A percentile compares a stretch with the other conserved stretches of the same genome.
These are phyloP conservation scores for Nymphalis urticae DNA, from an alignment of 2,888 invertebrate genomes.

Conservation along the genomic window DNA sequence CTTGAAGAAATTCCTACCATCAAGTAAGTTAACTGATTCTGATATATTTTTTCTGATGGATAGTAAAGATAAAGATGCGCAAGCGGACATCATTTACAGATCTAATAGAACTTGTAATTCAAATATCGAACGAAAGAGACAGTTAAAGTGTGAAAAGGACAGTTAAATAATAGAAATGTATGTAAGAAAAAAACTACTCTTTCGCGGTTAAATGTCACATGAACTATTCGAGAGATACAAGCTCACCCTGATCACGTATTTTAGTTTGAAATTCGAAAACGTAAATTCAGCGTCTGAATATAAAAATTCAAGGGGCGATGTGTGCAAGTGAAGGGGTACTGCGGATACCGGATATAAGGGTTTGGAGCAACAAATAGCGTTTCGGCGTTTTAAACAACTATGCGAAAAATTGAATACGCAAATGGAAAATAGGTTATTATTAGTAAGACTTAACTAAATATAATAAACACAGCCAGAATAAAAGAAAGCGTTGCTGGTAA, in stretches of 20 bases:
- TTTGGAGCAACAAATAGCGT: constrained; percentile 26
- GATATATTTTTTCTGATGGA: too few species aligned
- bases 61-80: too few species aligned
- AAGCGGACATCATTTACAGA: too few species aligned
- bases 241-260: constrained; percentile 64
- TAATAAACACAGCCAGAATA: too few species aligned
- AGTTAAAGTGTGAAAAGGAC: not conserved
- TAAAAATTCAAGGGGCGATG: constrained; percentile 61
- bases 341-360: constrained; percentile 42
- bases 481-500: too few species aligned
- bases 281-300: constrained; percentile 70
- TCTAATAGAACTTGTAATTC: too few species aligned
- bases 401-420: too few species aligned
- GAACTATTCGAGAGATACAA: constrained; percentile 58
- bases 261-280: constrained; percentile 69
- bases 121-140: too few species aligned
- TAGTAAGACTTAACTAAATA: too few species aligned
- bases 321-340: constrained; percentile 49
- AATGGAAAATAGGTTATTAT: too few species aligned
- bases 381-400: not conserved
- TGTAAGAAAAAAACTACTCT: constrained; percentile 47
- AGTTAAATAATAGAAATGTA: constrained; percentile 4
- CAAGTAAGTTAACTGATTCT: too few species aligned
- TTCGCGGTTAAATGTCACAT: constrained; percentile 50
- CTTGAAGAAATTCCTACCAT: too few species aligned